Evolutionary conservation across 2,888 invertebrate species (phyloP).

Genomic region (Deroplatys truncata): DNA sequence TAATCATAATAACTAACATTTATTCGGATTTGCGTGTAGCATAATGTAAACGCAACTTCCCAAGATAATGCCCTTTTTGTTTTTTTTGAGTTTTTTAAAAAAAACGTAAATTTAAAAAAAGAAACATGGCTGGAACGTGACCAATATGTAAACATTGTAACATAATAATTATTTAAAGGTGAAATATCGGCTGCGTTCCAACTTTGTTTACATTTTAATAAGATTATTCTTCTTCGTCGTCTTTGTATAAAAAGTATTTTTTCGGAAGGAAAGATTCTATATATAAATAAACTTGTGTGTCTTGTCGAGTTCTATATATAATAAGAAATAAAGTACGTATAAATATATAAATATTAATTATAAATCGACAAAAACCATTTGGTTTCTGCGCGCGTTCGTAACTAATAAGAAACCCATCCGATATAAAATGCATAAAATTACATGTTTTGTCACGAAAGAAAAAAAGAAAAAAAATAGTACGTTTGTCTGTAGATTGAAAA

Average conservation of each 20-base stretch:
- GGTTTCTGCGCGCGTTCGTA: constrained; percentile 18
- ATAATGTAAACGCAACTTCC: background rate
- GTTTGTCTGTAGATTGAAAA: constrained; percentile 14
- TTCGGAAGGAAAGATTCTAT: constrained; percentile 20
- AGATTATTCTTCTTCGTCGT: constrained; percentile 17
- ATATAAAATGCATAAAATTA: background rate
- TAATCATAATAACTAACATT: constrained; percentile 17
- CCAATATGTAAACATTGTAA: constrained; percentile 26
- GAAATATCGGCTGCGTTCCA: constrained; percentile 9
- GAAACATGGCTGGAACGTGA: constrained; percentile 9
- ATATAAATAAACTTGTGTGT: constrained; percentile 21
- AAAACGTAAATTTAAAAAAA: background rate
- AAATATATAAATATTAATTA: constrained; percentile 21
- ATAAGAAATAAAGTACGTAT: constrained; percentile 21
- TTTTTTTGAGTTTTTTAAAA: background rate
- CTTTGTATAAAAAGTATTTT: constrained; percentile 25
- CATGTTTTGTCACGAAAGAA: constrained; percentile 14
- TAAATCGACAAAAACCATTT: background rate
- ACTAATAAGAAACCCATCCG: background rate
- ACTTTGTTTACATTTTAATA: constrained; percentile 11
- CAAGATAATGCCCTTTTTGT: constrained; percentile 5
- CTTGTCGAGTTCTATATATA: constrained; percentile 21
- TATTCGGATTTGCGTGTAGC: constrained; percentile 7
- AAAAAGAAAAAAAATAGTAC: constrained; percentile 7
- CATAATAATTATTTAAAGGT: constrained; percentile 28